Evolutionary conservation across 2,113 vertebrate genomes (phyloP).

Genomic region (Percina caprodes): DNA sequence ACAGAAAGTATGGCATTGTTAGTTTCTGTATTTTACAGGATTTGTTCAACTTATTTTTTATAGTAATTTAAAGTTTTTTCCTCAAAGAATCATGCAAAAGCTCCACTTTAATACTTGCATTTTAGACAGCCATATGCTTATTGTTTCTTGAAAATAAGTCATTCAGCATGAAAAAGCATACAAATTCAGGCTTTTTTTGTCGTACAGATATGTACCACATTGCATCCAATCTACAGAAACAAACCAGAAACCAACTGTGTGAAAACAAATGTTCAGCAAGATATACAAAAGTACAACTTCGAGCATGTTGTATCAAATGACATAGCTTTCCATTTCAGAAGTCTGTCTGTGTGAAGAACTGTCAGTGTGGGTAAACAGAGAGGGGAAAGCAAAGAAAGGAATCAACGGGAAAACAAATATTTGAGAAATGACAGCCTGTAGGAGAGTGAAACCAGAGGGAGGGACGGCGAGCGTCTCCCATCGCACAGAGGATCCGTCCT

Average conservation of each 20-base stretch:
- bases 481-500: constrained; percentile 57
- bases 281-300: not conserved
- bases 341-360: not conserved
- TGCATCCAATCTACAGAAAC: not conserved
- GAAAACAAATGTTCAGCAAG: not conserved
- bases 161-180: no score
- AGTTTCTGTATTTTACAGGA: not conserved
- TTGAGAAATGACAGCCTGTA: constrained; percentile 59
- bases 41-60: no score
- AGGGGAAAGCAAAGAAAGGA: not conserved
- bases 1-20: not conserved
- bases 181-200: no score
- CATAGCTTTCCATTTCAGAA: constrained; percentile 2
- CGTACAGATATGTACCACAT: not conserved
- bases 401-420: constrained; percentile 61
- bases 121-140: no score
- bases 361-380: not conserved
- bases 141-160: no score
- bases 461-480: constrained; percentile 29
- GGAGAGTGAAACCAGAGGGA: constrained; percentile 52
- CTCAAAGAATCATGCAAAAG: no score
- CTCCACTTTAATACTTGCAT: no score
- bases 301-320: not conserved
- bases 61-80: no score
- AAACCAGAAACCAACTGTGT: not conserved